Conservation (phyloP, 2,797 vertebrate species). For the Petrocephalus schoutedeni region DNA sequence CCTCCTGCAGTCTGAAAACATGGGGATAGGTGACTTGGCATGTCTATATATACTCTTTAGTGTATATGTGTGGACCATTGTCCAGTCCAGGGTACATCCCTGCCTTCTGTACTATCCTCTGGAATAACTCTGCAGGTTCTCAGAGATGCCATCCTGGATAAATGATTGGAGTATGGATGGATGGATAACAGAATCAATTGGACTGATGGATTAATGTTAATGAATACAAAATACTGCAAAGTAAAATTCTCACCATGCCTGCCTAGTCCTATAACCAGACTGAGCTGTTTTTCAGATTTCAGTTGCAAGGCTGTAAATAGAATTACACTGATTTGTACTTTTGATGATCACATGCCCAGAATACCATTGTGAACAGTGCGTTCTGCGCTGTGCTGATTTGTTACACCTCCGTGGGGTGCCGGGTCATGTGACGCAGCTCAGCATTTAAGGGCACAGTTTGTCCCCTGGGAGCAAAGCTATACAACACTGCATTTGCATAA, state of each 20-base stretch:
- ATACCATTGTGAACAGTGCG: neutral
- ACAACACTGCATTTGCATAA: neutral
- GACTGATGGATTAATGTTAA: neutral
- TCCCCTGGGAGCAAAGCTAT: neutral
- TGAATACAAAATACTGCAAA: neutral
- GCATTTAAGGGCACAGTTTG: neutral
- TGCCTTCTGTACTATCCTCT: neutral
- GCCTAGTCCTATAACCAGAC: neutral
- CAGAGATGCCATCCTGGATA: neutral
- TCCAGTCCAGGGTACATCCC: neutral
- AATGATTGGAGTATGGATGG: neutral
- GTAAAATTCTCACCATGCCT: neutral
- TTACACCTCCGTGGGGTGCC: neutral
- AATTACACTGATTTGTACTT: slow-evolving; percentile 2
- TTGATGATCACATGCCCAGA: neutral
- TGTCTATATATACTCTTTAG: neutral
- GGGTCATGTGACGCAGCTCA: neutral
- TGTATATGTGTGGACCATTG: neutral
- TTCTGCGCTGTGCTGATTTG: neutral
- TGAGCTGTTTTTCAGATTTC: neutral
- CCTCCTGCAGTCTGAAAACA: neutral
- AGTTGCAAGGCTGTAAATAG: neutral
- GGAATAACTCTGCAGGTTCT: neutral
- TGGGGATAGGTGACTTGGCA: neutral
- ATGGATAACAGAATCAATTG: neutral